Conservation (phyloP, 2,888 invertebrate species). For the Timema cristinae region DNA sequence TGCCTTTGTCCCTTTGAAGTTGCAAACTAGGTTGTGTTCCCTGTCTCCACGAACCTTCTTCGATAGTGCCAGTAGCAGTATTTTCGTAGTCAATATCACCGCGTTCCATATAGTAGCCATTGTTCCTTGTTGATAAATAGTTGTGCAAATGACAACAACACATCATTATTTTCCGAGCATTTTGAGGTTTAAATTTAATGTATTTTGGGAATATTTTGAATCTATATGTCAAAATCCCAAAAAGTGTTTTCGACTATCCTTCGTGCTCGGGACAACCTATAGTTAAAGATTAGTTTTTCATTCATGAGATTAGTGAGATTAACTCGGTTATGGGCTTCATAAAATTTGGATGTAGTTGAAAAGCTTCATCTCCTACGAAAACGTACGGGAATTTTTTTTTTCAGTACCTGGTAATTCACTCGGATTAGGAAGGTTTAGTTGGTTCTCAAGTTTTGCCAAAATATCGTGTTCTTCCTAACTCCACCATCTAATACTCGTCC, state of each 20-base stretch:
- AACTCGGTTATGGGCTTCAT: conserved; percentile 16
- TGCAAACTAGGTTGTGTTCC: neutral
- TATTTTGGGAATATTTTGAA: too few relatives aligned
- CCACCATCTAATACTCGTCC: conserved; percentile 19
- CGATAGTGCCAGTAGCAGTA: conserved; percentile 13
- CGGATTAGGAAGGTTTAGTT: conserved; percentile 14
- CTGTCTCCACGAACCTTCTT: conserved; percentile 15
- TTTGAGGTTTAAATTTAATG: conserved; percentile 15
- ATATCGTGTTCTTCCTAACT: conserved; percentile 11
- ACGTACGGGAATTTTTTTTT: conserved; percentile 8
- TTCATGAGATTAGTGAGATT: neutral
- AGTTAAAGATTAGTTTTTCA: too few relatives aligned
- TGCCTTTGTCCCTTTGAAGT: conserved; percentile 18
- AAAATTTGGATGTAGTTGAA: conserved; percentile 15
- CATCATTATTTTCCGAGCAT: conserved; percentile 11
- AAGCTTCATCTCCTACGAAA: conserved; percentile 16
- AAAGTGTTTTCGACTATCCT: too few relatives aligned
- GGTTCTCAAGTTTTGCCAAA: conserved; percentile 16
- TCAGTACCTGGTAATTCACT: conserved; percentile 8
- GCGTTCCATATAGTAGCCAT: conserved; percentile 13
- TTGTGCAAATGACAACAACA: conserved; percentile 13
- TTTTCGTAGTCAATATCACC: conserved; percentile 14
- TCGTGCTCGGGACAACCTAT: too few relatives aligned
- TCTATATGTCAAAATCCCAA: too few relatives aligned
- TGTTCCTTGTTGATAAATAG: conserved; percentile 12